These are phyloP conservation scores for Fragum sueziense DNA, from an alignment of 2,888 invertebrate genomes.

Conservation along the genomic window DNA sequence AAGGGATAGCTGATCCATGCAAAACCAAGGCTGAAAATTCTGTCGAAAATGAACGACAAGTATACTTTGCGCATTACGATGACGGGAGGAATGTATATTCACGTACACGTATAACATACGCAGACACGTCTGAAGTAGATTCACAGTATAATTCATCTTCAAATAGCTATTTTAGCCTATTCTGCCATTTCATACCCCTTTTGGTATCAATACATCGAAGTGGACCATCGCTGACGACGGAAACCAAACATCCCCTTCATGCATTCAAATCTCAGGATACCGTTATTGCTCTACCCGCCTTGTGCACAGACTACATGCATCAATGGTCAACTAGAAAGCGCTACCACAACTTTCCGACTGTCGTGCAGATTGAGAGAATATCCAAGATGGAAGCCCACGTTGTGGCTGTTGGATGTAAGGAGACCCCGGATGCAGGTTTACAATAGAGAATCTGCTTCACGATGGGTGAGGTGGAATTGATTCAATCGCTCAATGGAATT, in stretches of 20 bases:
- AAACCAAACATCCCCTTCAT: neutral
- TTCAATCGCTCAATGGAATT: neutral
- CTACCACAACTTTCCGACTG: neutral
- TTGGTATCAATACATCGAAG: neutral
- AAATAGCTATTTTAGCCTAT: no score
- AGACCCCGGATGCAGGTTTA: neutral
- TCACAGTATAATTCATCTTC: neutral
- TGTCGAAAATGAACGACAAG: neutral
- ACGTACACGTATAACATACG: no score
- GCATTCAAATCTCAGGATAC: neutral
- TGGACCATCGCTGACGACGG: neutral
- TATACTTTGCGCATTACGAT: neutral
- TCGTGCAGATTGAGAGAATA: neutral
- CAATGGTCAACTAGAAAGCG: neutral
- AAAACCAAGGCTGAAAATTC: no score
- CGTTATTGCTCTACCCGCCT: neutral
- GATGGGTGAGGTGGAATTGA: neutral
- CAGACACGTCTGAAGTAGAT: no score
- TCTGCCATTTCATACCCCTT: neutral
- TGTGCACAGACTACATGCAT: neutral
- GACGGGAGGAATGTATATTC: no score
- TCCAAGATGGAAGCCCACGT: conserved; percentile 11
- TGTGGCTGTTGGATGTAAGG: conserved; percentile 14
- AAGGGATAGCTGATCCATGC: neutral
- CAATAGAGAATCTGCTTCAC: conserved; percentile 16